Evolutionary conservation across 2,113 vertebrate species (phyloP), one percentile per base, ranked within the genome.

Genomic region (Carollia perspicillata): DNA sequence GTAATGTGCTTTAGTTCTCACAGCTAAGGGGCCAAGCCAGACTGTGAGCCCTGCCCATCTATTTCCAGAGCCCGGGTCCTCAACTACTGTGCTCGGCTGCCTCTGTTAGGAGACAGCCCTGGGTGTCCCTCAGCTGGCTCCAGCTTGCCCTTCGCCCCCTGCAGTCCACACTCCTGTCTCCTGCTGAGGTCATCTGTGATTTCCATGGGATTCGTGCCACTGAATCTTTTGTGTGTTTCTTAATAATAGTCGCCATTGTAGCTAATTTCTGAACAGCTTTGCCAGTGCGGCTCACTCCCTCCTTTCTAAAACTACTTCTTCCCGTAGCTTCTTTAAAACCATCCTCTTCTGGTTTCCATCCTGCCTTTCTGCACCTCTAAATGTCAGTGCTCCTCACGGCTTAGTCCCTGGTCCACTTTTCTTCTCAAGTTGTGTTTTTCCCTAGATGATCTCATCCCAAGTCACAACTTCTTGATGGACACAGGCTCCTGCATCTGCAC

Each of bases 331-430:
- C 42, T 53, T 75, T 17, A 17, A 18, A 9, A 5, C 13, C 69
- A 16, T 40, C 72, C 4, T 65, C 14, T 37, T 47, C 49, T 26
- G 72, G 14, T 68, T 68, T 69, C 65, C 69, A 3, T 84, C 55
- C 26, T 65, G 17, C 69, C 26, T 60, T 6, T 47, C 47, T 22
- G 6, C 11, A 3, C 20, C 40, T 23, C 72, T 40, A 23, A n/a
- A 23, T 51, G 5, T 4, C n/a, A 8, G 49, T 0, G 0, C 13
- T 77, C 49, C 60, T 58, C 20, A 0, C 1, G 4, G 37, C 60
- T 63, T 35, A 30, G 88, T 23, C 88, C 22, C n/a, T 7, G 35
- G 42, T 14, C 17, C 22, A 4, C 42, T 51, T 40, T 23, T 58
- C 63, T 35, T 28, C 42, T 42, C 35, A 55, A 42, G 63, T 10